phyloP scores from a whole-genome alignment of 2,113 vertebrate genomes.

The Carassius auratus region DNA sequence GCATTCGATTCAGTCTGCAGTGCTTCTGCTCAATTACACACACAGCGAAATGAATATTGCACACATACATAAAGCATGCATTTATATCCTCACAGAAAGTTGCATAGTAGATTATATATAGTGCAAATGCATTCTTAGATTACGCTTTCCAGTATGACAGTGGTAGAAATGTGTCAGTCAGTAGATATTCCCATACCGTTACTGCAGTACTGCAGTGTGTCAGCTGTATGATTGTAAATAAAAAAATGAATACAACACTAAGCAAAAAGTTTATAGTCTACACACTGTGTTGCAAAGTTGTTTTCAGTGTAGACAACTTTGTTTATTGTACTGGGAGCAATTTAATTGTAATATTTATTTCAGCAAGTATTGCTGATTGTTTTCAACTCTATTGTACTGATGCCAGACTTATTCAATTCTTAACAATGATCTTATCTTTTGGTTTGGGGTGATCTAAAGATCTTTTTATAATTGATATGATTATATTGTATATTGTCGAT shows the following conservation, averaged over 20 bases:
- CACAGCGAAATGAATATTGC: conserved; percentile 16
- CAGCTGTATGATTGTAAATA: not conserved
- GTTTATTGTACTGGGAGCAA: not conserved
- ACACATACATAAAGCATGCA: conserved; percentile 10
- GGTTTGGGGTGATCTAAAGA: not conserved
- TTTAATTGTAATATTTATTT: not conserved
- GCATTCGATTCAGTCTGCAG: conserved; percentile 60
- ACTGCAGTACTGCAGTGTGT: not conserved
- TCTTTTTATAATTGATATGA: too few species aligned
- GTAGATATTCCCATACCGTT: not conserved
- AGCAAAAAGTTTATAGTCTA: not conserved
- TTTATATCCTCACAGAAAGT: not conserved
- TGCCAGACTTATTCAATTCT: not conserved
- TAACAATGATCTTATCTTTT: not conserved
- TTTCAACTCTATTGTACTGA: not conserved
- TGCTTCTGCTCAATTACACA: conserved; percentile 49
- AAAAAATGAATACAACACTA: not conserved
- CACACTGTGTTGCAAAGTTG: not conserved
- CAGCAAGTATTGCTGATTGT: not conserved
- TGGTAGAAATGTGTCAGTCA: not conserved
- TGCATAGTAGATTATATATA: not conserved
- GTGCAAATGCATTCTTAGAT: not conserved
- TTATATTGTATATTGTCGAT: too few species aligned
- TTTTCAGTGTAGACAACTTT: not conserved
- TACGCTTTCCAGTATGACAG: not conserved